Evolutionary conservation across 1,140 invertebrate species (phyloP).

Genomic region (Oncopeltus fasciatus): DNA sequence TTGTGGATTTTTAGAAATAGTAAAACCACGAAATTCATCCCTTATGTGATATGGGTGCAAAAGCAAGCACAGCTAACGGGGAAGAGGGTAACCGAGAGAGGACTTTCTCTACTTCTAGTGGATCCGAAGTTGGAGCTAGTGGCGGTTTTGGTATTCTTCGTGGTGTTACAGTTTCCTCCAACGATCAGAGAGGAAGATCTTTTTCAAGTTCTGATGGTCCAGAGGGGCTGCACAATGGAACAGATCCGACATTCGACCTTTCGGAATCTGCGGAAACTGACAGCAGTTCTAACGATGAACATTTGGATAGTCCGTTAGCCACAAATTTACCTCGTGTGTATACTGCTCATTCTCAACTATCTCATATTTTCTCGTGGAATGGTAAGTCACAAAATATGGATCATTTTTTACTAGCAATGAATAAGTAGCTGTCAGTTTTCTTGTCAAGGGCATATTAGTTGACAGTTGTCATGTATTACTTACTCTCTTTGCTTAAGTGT

Average conservation of each 20-base stretch:
- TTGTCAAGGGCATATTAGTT: too few relatives aligned
- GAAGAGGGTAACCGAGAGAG: slow-evolving; percentile 52
- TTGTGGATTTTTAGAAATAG: background rate
- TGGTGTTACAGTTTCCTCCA: slow-evolving; percentile 51
- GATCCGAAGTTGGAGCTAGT: slow-evolving; percentile 39
- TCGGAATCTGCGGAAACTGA: slow-evolving; percentile 44
- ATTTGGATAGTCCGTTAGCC: slow-evolving; percentile 29
- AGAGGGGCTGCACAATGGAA: slow-evolving; percentile 22
- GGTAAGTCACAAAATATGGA: too few relatives aligned
- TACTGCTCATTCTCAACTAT: slow-evolving; percentile 73
- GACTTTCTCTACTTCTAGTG: slow-evolving; percentile 58
- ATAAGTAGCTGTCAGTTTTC: too few relatives aligned
- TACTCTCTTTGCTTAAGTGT: too few relatives aligned
- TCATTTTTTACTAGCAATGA: too few relatives aligned
- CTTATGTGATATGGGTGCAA: slow-evolving; percentile 51
- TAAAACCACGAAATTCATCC: background rate
- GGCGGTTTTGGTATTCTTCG: slow-evolving; percentile 55
- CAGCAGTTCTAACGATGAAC: slow-evolving; percentile 38
- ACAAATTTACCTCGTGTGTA: slow-evolving; percentile 55
- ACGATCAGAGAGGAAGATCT: slow-evolving; percentile 61
- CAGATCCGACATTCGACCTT: slow-evolving; percentile 37
- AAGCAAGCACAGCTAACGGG: slow-evolving; percentile 59
- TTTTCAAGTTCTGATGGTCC: slow-evolving; percentile 57
- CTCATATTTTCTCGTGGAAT: slow-evolving; percentile 80
- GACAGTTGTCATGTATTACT: too few relatives aligned